Evolutionary conservation across 2,797 vertebrate species (phyloP).

Genomic region (Lagocephalus sceleratus): DNA sequence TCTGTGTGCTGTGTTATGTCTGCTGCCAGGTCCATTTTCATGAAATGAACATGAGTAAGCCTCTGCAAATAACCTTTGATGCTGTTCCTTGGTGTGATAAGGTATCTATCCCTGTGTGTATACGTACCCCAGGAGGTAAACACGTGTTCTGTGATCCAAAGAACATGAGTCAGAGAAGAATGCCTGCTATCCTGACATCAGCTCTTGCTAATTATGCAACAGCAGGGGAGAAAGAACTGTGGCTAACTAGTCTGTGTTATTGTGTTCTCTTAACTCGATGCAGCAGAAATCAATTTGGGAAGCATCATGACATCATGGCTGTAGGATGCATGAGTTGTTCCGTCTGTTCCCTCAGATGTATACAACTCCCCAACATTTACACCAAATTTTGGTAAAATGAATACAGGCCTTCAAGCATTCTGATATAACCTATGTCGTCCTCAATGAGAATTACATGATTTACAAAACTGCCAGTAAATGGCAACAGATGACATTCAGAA

Average conservation of each 20-base stretch:
- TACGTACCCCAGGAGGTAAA: slow-evolving; percentile 44
- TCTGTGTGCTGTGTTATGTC: slow-evolving; percentile 33
- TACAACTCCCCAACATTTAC: neutral
- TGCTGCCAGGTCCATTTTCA: slow-evolving; percentile 40
- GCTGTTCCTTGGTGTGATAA: slow-evolving; percentile 15
- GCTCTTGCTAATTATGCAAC: slow-evolving; percentile 29
- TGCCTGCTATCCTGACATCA: slow-evolving; percentile 20
- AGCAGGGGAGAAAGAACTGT: slow-evolving; percentile 25
- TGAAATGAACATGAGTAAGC: slow-evolving; percentile 24
- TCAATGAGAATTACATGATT: no score
- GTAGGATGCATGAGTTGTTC: neutral
- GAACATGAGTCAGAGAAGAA: slow-evolving; percentile 35
- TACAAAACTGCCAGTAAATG: no score
- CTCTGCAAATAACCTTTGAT: slow-evolving; percentile 47
- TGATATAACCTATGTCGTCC: no score
- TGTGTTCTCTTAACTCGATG: neutral
- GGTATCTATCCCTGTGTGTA: slow-evolving; percentile 22
- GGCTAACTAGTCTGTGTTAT: slow-evolving; percentile 15
- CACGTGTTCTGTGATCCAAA: slow-evolving; percentile 27
- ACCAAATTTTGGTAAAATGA: no score
- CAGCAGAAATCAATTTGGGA: neutral
- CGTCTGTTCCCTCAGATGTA: neutral
- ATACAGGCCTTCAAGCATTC: no score
- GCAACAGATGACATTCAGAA: no score
- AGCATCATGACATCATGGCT: neutral